Evolutionary conservation across 2,888 invertebrate genomes (phyloP), one percentile per base, ranked within the genome.

Genomic region (Leuctra nigra): DNA sequence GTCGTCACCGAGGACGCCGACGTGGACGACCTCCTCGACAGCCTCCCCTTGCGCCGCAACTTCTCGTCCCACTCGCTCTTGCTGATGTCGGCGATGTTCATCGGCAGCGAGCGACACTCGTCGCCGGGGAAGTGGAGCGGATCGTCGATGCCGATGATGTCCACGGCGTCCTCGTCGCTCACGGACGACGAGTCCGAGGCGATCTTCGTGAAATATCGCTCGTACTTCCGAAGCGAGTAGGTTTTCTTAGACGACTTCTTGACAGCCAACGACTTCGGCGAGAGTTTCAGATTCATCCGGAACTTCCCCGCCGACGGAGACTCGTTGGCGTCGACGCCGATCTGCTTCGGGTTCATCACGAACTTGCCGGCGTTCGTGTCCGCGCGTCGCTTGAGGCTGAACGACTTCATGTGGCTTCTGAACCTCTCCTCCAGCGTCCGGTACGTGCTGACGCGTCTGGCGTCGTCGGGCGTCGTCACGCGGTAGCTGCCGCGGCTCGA

Each of bases 401-500:
- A 18, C 13, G 44, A n/a, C 1, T 18, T 33, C 18, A 20, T 48
- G 13, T 33, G 16, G 9, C 22, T 50, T 18, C 35, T 50, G 1
- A 16, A 33, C 2, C 23, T 14, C 22, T 13, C 11, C 41, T n/a
- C 7, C 50, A 18, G 6, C 29, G 14, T 9, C 50, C 50, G 9
- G 48, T 20, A 7, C 25, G 44, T 29, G 25, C 52, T 14, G 53
- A 57, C n/a, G 39, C 25, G 25, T 13, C n/a, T 23, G 50, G 50
- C 14, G 46, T 55, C 14, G 58, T 14, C 22, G 2, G 59, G 56
- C 24, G 60, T 58, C 14, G 62, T 59, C 44, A 62, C 61, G 20
- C 57, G 48, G 47, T 61, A 61, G 29, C 59, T 53, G 14, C 55
- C 57, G 18, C 29, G 44, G 39, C 20, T 54, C 48, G 54, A 46